These are phyloP conservation scores for Umimayanthus kanabou DNA, from an alignment of 92 coral and sea anemone genomes.

Conservation along the genomic window DNA sequence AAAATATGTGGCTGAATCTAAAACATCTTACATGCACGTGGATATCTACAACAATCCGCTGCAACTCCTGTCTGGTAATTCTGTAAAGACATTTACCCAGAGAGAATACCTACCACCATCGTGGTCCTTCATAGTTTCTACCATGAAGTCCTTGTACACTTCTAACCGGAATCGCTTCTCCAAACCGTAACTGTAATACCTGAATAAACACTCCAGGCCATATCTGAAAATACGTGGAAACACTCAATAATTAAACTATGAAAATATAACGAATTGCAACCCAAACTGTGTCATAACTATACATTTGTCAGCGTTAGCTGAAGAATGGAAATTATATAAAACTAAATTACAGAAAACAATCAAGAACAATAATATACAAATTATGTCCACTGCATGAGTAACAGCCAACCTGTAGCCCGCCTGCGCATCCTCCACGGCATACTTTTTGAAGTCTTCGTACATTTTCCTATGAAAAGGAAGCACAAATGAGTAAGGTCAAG, in stretches of 20 bases:
- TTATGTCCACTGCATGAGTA: not conserved
- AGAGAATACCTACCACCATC: constrained; percentile 66
- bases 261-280: too few relatives aligned
- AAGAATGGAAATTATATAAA: too few relatives aligned
- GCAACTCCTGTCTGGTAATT: too few relatives aligned
- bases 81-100: not conserved
- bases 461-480: constrained; percentile 66
- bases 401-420: constrained; percentile 90
- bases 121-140: constrained; percentile 89
- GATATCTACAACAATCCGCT: too few relatives aligned
- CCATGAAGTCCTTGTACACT: constrained; percentile 87
- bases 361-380: not conserved
- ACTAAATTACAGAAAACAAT: too few relatives aligned
- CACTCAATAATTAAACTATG: too few relatives aligned
- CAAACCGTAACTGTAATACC: constrained; percentile 93
- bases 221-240: constrained; percentile 53
- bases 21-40: too few relatives aligned
- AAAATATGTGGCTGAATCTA: too few relatives aligned
- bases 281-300: too few relatives aligned
- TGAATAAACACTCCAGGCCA: constrained; percentile 93
- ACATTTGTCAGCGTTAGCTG: not conserved
- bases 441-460: constrained; percentile 89
- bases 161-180: constrained; percentile 90
- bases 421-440: constrained; percentile 87
- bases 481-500: not conserved